Evolutionary conservation across 1,140 invertebrate species (phyloP).

Genomic region (Listronotus oregonensis): DNA sequence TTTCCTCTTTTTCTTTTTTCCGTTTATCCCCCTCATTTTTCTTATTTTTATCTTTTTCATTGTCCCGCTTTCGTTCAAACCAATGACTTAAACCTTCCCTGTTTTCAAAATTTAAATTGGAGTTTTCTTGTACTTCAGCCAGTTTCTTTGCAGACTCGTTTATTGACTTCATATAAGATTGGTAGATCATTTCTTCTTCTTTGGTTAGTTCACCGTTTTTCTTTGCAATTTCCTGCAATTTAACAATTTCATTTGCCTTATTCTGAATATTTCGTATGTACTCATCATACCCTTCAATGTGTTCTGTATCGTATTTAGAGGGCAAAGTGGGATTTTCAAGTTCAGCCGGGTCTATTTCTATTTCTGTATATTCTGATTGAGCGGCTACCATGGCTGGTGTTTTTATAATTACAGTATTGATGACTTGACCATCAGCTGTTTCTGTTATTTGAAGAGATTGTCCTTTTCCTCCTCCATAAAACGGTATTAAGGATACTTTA

Average conservation of each 20-base stretch:
- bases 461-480: constrained; percentile 70
- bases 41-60: constrained; percentile 51
- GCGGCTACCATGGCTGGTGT: constrained; percentile 23
- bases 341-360: constrained; percentile 39
- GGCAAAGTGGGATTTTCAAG: constrained; percentile 52
- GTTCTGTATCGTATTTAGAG: constrained; percentile 40
- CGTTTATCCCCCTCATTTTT: constrained; percentile 56
- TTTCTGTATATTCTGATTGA: constrained; percentile 33
- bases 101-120: constrained; percentile 41
- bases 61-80: constrained; percentile 47
- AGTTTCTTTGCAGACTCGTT: constrained; percentile 58
- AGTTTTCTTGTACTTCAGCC: constrained; percentile 52
- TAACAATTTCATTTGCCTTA: constrained; percentile 58
- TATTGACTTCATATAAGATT: constrained; percentile 56
- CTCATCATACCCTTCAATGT: constrained; percentile 43
- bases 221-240: constrained; percentile 59
- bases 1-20: constrained; percentile 53
- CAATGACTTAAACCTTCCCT: constrained; percentile 49
- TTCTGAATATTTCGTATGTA: constrained; percentile 56
- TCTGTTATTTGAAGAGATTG: constrained; percentile 65
- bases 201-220: constrained; percentile 56
- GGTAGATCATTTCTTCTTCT: constrained; percentile 57
- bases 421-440: constrained; percentile 58
- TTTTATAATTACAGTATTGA: constrained; percentile 56
- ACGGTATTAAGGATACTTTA: constrained; percentile 56